Base-by-base conservation (phyloP, 2,888 invertebrate species). In the Sphecodes monilicornis region DNA sequence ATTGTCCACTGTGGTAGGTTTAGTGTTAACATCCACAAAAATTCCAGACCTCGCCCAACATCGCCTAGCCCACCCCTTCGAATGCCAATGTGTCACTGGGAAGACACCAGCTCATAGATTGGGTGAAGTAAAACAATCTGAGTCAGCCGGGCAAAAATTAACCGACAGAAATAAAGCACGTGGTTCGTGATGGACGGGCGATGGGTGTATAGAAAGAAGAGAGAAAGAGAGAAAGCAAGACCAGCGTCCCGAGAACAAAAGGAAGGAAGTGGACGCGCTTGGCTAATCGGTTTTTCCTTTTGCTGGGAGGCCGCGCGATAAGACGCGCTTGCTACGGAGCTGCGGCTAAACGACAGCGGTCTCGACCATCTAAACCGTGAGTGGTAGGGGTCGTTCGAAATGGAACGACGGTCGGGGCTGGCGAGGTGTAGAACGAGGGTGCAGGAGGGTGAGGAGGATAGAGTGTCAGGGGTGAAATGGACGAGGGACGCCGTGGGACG, bases 401-500 rank as follows among this genome's bases (percentile, higher is more conserved):
- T 82, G 85, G 85, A 77, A 86, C 72, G 76, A 26, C 60, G 60
- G 60, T 60, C 60, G 60, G 76, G 36, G 60, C 29, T 60, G 60
- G 32, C 60, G 60, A 60, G 32, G 54, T 54, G 54, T 54, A 60
- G 29, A 60, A 29, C 26, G 82, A 50, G 73, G 66, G 36, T 32
- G 43, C 18, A 16, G 64, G 64, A 36, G 66, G 41, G 50, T n/a
- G 57, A 64, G 54, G 50, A 39, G 76, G 75, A 74, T 75, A 82
- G 81, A 81, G 81, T 81, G 81, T 85, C 83, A 82, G 86, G 81
- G 85, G 85, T 85, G 85, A 86, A 83, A 79, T 85, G 88, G 89
- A 87, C 86, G 89, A 87, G 90, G 85, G 89, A 82, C 76, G 90
- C 78, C 73, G 83, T 85, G 86, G 87, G 83, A 85, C 80, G 89